phyloP scores from a whole-genome alignment of 2,797 vertebrate genomes.

The Liparis tanakae region DNA sequence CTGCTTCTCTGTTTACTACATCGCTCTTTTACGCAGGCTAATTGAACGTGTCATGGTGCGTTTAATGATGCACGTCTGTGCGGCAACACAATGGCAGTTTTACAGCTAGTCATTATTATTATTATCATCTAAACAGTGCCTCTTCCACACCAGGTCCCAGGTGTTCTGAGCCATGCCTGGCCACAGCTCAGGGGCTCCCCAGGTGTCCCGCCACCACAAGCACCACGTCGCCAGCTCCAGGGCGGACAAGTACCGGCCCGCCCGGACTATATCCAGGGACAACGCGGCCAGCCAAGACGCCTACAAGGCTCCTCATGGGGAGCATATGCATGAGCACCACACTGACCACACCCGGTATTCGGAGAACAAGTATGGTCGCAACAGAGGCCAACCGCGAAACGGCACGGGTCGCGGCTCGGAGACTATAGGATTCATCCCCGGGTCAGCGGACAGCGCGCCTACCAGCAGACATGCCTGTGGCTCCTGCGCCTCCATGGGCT shows the following conservation, averaged over 20 bases:
- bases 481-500: slow-evolving; percentile 87
- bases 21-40: not conserved
- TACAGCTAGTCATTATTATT: slow-evolving; percentile 15
- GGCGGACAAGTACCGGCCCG: slow-evolving; percentile 71
- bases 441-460: slow-evolving; percentile 83
- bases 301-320: slow-evolving; percentile 67
- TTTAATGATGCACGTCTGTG: slow-evolving; percentile 17
- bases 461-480: slow-evolving; percentile 80
- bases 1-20: not conserved
- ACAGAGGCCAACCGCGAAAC: slow-evolving; percentile 77
- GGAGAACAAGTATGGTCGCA: slow-evolving; percentile 64
- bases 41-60: not conserved
- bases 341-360: slow-evolving; percentile 54
- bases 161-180: slow-evolving; percentile 90
- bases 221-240: slow-evolving; percentile 64
- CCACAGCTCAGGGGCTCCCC: slow-evolving; percentile 82
- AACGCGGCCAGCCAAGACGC: slow-evolving; percentile 80
- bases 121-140: slow-evolving; percentile 8
- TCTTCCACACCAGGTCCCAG: slow-evolving; percentile 79
- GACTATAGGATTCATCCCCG: slow-evolving; percentile 92
- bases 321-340: slow-evolving; percentile 55
- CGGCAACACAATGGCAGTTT: not conserved
- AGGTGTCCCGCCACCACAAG: slow-evolving; percentile 70
- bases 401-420: slow-evolving; percentile 84
- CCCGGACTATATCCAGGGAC: slow-evolving; percentile 67